A percentile compares a stretch with the other conserved stretches of the same genome.
Conservation (phyloP, 2,888 invertebrate genomes). For the Choristoneura rosaceana region DNA sequence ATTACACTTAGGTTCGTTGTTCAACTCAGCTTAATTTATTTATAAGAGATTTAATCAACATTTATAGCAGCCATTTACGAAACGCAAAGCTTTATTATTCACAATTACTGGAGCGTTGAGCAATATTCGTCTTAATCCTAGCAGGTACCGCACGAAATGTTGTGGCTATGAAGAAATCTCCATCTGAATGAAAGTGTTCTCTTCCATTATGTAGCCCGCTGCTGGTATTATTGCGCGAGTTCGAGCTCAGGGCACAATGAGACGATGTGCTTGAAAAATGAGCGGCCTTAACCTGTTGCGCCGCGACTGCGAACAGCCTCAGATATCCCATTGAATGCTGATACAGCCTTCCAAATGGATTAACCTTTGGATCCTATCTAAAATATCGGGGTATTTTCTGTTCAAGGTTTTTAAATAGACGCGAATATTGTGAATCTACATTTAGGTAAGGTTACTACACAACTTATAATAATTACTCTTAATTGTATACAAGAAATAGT, state of each 20-base stretch:
- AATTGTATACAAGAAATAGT: no score
- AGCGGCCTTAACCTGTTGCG: slow-evolving; percentile 64
- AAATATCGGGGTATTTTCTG: slow-evolving; percentile 1
- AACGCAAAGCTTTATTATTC: slow-evolving; percentile 55
- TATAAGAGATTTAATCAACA: slow-evolving; percentile 38
- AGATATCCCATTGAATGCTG: slow-evolving; percentile 29
- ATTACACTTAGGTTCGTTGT: slow-evolving; percentile 30
- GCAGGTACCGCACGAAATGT: slow-evolving; percentile 49
- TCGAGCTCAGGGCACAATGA: slow-evolving; percentile 33
- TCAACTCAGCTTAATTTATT: slow-evolving; percentile 39
- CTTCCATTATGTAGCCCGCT: slow-evolving; percentile 46
- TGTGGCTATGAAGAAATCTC: slow-evolving; percentile 49
- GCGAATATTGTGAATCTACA: not conserved
- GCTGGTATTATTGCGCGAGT: slow-evolving; percentile 38
- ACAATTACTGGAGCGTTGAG: slow-evolving; percentile 53
- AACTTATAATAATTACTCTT: no score
- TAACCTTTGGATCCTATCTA: slow-evolving; percentile 5
- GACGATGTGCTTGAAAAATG: slow-evolving; percentile 55
- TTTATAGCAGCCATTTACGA: slow-evolving; percentile 40
- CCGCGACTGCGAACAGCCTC: slow-evolving; percentile 43
- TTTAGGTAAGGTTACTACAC: no score
- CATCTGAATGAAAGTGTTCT: slow-evolving; percentile 51
- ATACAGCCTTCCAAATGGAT: slow-evolving; percentile 26
- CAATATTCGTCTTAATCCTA: slow-evolving; percentile 57
- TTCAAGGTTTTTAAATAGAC: not conserved